Percentiles rank a stretch among this genome's conserved stretches.
Conservation (phyloP, 2,113 vertebrate species). For the Pelecanus crispus region DNA sequence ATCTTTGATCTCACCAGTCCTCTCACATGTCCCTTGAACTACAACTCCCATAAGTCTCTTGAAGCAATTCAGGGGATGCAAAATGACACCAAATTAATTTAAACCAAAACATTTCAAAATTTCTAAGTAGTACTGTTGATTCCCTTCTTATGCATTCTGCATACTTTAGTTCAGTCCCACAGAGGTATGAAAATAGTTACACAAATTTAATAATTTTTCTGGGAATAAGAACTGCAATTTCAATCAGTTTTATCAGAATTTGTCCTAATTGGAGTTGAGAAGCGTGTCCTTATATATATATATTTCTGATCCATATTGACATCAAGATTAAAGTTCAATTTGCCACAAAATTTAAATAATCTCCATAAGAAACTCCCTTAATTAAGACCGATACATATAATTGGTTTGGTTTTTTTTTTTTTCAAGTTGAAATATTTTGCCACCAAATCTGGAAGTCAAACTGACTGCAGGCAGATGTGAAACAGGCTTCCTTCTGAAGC, state of each 20-base stretch:
- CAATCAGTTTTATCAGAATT: neutral
- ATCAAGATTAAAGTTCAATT: neutral
- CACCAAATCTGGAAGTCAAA: neutral
- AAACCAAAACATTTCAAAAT: neutral
- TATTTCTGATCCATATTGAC: neutral
- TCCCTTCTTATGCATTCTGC: neutral
- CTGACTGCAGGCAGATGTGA: neutral
- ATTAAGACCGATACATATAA: rapidly evolving
- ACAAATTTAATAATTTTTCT: neutral
- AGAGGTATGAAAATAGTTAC: neutral
- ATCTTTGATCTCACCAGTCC: neutral
- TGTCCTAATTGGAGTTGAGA: neutral
- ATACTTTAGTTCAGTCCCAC: neutral
- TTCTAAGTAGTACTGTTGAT: neutral
- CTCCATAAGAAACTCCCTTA: neutral
- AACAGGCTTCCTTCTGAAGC: neutral
- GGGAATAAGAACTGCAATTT: neutral
- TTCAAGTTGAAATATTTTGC: neutral
- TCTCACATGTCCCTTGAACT: neutral
- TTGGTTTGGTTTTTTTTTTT: neutral
- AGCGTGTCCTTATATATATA: neutral
- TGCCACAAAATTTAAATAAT: neutral
- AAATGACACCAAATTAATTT: neutral
- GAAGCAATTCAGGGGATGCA: neutral
- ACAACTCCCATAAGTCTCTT: neutral